phyloP scores from a whole-genome alignment of 2,113 vertebrate species.

The Eptesicus fuscus region DNA sequence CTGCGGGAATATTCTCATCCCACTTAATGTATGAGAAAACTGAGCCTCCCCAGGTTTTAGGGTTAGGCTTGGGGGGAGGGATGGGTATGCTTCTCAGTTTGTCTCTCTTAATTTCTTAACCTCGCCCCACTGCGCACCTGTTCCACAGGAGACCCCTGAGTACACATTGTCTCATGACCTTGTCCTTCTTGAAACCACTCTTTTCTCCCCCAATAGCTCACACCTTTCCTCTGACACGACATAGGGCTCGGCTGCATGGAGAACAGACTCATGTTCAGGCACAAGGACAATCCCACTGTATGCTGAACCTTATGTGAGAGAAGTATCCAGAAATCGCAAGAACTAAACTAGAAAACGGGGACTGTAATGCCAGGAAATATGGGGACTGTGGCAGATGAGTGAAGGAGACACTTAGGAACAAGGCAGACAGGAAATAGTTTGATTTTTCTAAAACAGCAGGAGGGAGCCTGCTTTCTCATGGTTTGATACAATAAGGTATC shows the following conservation, averaged over 20 bases:
- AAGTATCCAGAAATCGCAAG: not conserved
- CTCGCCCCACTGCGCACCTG: fast-evolving
- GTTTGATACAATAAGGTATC: not conserved
- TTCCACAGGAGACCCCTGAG: not conserved
- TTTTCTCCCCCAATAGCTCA: not conserved
- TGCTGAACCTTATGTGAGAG: not conserved
- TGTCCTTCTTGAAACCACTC: not conserved
- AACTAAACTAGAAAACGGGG: not conserved
- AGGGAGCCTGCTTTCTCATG: not conserved
- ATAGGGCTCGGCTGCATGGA: not conserved
- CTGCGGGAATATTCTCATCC: not conserved
- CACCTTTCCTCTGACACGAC: not conserved
- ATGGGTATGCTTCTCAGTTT: not conserved
- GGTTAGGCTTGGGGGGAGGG: fast-evolving
- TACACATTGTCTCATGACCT: not conserved
- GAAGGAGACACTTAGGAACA: not conserved
- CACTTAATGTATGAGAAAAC: not conserved
- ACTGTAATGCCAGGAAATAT: too few relatives aligned
- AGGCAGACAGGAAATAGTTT: not conserved
- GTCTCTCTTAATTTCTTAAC: not conserved
- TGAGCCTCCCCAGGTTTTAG: not conserved
- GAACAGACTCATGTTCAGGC: too few relatives aligned
- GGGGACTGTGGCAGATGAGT: not conserved
- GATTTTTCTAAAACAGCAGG: not conserved
- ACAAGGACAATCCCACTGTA: fast-evolving